These are phyloP conservation scores for Actinostola sp. DNA, from an alignment of 92 coral and sea anemone species.

Conservation along the genomic window DNA sequence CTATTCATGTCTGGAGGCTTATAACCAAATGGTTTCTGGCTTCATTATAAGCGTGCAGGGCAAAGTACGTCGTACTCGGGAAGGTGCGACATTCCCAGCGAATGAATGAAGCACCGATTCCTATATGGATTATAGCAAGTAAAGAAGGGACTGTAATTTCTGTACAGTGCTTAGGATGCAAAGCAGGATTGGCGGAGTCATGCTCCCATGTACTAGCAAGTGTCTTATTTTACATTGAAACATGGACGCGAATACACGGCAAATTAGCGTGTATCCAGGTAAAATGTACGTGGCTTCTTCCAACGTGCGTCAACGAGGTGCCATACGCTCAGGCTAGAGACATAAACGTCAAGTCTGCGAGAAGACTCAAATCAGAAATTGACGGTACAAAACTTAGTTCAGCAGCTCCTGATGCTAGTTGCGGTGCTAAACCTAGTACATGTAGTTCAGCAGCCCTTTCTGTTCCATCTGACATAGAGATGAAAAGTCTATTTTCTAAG, in stretches of 20 bases:
- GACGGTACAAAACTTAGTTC: too few relatives aligned
- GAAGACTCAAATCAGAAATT: too few relatives aligned
- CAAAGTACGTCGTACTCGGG: conserved; percentile 37
- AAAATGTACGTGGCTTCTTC: conserved; percentile 56
- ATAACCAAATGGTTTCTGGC: conserved; percentile 63
- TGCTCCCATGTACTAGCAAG: conserved; percentile 66
- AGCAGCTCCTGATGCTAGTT: too few relatives aligned
- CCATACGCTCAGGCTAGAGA: conserved; percentile 40
- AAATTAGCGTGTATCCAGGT: conserved; percentile 48
- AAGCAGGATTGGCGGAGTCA: conserved; percentile 58
- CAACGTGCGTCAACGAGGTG: conserved; percentile 42
- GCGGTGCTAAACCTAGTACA: too few relatives aligned
- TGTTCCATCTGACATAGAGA: conserved; percentile 22
- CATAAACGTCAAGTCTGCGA: too few relatives aligned
- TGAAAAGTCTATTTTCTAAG: conserved; percentile 17
- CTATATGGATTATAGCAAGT: conserved; percentile 59
- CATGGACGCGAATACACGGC: conserved; percentile 38
- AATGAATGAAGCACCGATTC: conserved; percentile 50
- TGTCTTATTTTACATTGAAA: conserved; percentile 58
- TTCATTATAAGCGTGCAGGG: too few relatives aligned
- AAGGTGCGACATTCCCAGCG: conserved; percentile 63
- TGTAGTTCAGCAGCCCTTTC: conserved; percentile 14
- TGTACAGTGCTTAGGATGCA: conserved; percentile 54
- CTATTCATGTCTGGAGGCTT: conserved; percentile 60
- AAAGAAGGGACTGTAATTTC: conserved; percentile 47